Base-by-base conservation (phyloP, 2,888 invertebrate species). In the Dolomedes plantarius region DNA sequence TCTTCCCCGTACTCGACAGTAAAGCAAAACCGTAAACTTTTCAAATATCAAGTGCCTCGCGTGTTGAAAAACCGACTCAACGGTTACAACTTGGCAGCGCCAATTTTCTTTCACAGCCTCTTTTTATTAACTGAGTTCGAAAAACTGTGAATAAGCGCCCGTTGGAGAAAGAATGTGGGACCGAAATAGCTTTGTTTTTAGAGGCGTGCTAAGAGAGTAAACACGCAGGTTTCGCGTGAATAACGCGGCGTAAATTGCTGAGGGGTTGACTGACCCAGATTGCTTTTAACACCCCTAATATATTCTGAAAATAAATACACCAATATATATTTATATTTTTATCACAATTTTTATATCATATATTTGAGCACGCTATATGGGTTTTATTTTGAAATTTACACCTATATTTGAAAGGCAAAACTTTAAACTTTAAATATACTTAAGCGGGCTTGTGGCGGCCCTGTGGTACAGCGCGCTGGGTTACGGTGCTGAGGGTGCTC, bases 121-220 rank as follows among this genome's bases (percentile, higher is more conserved):
- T 56, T 56, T 46, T 56, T 56, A 56, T 56, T 56, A 56, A 56
- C 56, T 23, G 56, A 23, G 56, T 56, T 56, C 56, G 56, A 23
- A 56, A 56, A 56, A 56, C 56, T 56, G 23, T 56, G 56, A 56
- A 56, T 56, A 56, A 56, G 56, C 19, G 23, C 3, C 56, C 23
- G 23, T 23, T 23, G 56, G 56, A 56, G 56, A 19, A 56, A 23
- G 56, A 56, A 56, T 56, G 1, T 11, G 23, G 3, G 23, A 56
- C 56, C 2, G 6, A 56, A 56, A 56, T 56, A 56, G 56, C 56
- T 56, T 56, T 56, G 56, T 56, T 56, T 56, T 56, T 16, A 23
- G 11, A 56, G 56, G 1, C 56, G 5, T 5, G 19, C 56, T 0
- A 23, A 3, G 56, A 23, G 56, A 56, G 56, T 56, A 56, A 56